These are phyloP conservation scores for Eurytoma californica DNA, from an alignment of 2,888 invertebrate species.

Conservation along the genomic window DNA sequence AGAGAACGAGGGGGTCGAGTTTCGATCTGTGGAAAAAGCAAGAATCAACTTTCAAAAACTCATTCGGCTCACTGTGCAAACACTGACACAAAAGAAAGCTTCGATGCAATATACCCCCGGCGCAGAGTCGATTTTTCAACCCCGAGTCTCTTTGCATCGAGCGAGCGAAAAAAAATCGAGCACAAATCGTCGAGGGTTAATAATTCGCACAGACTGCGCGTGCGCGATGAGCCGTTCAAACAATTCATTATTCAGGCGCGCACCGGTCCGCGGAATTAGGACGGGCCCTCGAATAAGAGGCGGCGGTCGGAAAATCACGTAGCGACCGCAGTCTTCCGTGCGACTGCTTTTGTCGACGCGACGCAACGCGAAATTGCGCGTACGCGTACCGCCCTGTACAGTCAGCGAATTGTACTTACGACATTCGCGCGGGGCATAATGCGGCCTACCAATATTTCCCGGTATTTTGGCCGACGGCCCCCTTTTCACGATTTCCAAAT, in stretches of 20 bases:
- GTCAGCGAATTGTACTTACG: conserved; percentile 27
- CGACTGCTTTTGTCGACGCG: conserved; percentile 45
- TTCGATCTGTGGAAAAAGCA: not conserved
- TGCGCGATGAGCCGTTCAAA: conserved; percentile 51
- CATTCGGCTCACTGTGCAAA: not conserved
- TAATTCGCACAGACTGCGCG: conserved; percentile 11
- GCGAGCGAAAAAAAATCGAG: not conserved
- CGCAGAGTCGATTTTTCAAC: not conserved
- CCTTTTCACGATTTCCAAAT: too few species aligned
- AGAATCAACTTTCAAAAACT: conserved; percentile 16
- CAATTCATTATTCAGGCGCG: conserved; percentile 55
- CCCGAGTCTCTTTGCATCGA: not conserved
- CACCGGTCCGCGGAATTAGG: conserved; percentile 20
- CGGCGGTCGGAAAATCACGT: conserved; percentile 58
- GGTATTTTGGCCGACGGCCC: too few species aligned
- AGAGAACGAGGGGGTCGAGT: too few species aligned
- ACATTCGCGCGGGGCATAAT: not conserved
- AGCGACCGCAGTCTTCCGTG: conserved; percentile 49
- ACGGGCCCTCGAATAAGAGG: conserved; percentile 10
- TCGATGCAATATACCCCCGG: not conserved
- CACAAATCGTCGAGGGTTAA: conserved; percentile 7
- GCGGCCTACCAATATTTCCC: not conserved
- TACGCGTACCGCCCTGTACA: not conserved
- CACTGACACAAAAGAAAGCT: conserved; percentile 9
- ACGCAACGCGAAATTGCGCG: conserved; percentile 25